These are phyloP conservation scores for Hiodon alosoides DNA, from an alignment of 2,113 vertebrate genomes.

Conservation along the genomic window DNA sequence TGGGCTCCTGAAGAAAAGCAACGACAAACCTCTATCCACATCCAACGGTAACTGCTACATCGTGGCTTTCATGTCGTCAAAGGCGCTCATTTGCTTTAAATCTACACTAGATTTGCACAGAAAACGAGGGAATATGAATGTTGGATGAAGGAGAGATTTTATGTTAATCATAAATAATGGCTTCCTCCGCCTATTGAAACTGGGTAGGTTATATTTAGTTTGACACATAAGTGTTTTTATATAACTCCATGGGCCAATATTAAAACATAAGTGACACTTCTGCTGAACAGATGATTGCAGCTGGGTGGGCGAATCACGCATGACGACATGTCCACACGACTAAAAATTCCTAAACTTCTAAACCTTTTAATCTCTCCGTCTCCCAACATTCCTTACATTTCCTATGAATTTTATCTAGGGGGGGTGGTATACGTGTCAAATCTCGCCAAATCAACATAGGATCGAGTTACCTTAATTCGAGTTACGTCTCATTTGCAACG, in stretches of 20 bases:
- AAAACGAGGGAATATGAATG: constrained; percentile 1
- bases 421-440: too few species aligned
- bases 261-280: constrained; percentile 5
- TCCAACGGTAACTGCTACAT: neutral
- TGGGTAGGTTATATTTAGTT: neutral
- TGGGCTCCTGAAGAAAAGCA: neutral
- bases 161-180: neutral
- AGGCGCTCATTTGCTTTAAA: neutral
- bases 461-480: too few species aligned
- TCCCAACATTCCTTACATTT: too few species aligned
- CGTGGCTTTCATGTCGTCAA: neutral
- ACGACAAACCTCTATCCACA: neutral
- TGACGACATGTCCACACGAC: too few species aligned
- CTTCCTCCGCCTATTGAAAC: neutral
- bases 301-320: neutral
- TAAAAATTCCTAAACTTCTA: too few species aligned
- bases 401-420: too few species aligned
- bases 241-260: neutral
- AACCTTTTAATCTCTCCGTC: too few species aligned
- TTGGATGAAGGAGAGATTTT: neutral
- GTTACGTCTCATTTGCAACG: too few species aligned
- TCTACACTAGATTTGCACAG: too few species aligned
- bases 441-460: too few species aligned
- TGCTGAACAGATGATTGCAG: neutral
- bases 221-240: neutral